Base-by-base conservation (phyloP, 1,140 invertebrate species). In the Drosophila lacertosa region DNA sequence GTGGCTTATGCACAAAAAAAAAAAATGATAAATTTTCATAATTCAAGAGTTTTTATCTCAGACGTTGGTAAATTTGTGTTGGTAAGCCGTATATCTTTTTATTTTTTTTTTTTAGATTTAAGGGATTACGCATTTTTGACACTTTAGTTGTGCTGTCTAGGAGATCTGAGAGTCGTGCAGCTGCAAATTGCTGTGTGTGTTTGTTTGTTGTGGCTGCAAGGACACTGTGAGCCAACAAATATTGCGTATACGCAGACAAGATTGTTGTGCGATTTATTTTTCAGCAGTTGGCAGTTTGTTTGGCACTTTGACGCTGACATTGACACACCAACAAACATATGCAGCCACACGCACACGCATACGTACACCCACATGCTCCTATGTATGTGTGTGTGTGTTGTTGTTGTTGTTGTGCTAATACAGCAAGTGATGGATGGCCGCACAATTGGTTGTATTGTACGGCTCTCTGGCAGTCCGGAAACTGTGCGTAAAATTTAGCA, bases 401-500 rank as follows among this genome's bases (percentile, higher is more conserved):
- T 59, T 59, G 40, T 32, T 64, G 60, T 29, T 64, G 62, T 22
- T 65, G 50, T 20, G 51, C 51, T 53, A 60, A 60, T 67, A 60
- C 48, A 48, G 50, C 48, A 68, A 54, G 65, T 68, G 65, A 68
- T 68, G 58, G 48, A 68, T 68, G 65, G 57, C 45, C 65, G 47
- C 57, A 62, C 57, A 68, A 53, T 68, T 68, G 55, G 47, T 62
- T 62, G 39, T 45, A 11, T 18, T 67, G 44, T 51, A 29, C 29
- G 32, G 62, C 24, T 24, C 26, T 32, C 35, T 39, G 39, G 22
- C 39, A 13, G 29, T 44, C 37, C 55, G 63, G 64, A 62, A 73
- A 68, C 44, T 68, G 65, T 73, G 70, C 70, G 70, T 73, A 68
- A 68, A 73, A 73, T 68, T 50, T 55, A 55, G 57, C 70, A 68